Evolutionary conservation across 2,113 vertebrate genomes (phyloP), one percentile per base, ranked within the genome.

Genomic region (Apodemus sylvaticus): DNA sequence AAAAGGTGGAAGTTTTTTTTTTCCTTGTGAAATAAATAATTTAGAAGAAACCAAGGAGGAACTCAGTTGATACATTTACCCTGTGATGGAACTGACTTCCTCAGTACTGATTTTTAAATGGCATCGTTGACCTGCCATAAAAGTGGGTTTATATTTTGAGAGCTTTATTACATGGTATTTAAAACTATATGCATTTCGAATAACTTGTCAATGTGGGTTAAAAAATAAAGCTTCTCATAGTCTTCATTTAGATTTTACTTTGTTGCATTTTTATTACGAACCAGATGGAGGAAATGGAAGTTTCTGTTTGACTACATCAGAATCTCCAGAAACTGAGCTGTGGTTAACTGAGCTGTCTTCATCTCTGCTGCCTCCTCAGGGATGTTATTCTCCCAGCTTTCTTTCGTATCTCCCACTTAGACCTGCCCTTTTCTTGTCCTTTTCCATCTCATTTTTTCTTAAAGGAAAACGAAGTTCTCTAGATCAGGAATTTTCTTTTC

Each of bases 61-160:
- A 66, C 60, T 79, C 81, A 87, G 70, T 91, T 91, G 93, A 96
- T 87, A 85, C 55, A 95, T 70, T 97, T 34, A 91, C 7, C 31
- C 88, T 96, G 85, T 31, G 48, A 92, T 66, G 71, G 17, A 89
- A 55, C 86, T 96, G 77, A 76, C 58, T 89, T 96, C 88, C 96
- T 88, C 71, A 74, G 51, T 93, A 36, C 36, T 83, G 31, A 85
- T 60, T 74, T 93, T 79, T 36, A 90, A 96, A 86, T 22, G 42
- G 85, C 74, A 48, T 31, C 71, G 29, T 95, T 90, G 51, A n/a
- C 89, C 62, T 81, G 16, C 77, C 93, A 81, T 55, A 90, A 7
- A 89, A 94, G 90, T 83, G 17, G 42, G 7, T 60, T 86, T 74
- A 62, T 70, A 78, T 39, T 85, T 76, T 86, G 10, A 88, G 78